phyloP scores from a whole-genome alignment of 2,797 vertebrate genomes.

The Tragopan temminckii region DNA sequence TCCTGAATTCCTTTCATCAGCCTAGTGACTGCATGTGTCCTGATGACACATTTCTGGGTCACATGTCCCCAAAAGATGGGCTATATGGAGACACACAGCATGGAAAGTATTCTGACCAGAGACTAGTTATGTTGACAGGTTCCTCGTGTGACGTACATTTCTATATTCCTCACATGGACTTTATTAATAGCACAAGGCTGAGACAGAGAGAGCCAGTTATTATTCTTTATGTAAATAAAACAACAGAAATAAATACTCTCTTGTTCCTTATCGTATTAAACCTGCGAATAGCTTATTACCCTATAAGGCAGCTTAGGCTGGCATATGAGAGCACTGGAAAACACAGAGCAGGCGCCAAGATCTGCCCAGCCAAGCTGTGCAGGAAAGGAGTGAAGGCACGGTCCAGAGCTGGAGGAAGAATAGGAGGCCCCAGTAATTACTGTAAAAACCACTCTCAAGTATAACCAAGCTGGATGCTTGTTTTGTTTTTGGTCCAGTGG shows the following conservation, averaged over 20 bases:
- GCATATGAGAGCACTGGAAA: not conserved
- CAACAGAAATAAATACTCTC: not conserved
- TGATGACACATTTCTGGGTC: constrained; percentile 52
- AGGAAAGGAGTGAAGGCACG: not conserved
- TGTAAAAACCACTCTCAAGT: not conserved
- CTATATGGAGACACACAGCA: constrained; percentile 27
- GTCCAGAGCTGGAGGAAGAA: not conserved
- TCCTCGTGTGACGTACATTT: constrained; percentile 2
- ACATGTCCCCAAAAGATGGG: constrained; percentile 25
- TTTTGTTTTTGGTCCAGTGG: not conserved
- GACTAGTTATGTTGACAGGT: constrained; percentile 9
- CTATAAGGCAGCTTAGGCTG: not conserved
- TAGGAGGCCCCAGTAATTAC: not conserved
- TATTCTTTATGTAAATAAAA: not conserved
- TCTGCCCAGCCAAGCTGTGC: not conserved
- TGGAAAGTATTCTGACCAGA: constrained; percentile 67
- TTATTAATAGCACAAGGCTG: constrained; percentile 63
- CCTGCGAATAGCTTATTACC: not conserved
- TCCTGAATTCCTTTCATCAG: constrained; percentile 11
- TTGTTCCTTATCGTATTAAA: not conserved
- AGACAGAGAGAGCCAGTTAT: not conserved
- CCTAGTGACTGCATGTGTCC: not conserved
- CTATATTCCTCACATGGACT: constrained; percentile 38
- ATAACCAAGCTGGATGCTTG: not conserved
- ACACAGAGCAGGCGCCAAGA: not conserved